Percentiles rank a stretch among this genome's conserved stretches.
Conservation (phyloP, 2,113 vertebrate genomes). For the Castor canadensis region DNA sequence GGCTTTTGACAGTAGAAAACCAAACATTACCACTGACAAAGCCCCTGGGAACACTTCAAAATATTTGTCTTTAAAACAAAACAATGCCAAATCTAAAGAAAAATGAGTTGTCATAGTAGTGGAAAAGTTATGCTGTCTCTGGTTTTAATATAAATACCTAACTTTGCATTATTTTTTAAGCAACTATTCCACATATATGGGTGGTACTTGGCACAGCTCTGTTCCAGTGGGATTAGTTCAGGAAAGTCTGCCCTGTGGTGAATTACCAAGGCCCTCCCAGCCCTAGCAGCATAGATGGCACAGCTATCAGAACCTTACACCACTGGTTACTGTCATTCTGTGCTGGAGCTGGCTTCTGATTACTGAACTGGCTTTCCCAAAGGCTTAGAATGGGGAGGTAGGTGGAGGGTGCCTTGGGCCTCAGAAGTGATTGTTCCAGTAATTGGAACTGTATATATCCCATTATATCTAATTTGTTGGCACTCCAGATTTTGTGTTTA, state of each 20-base stretch:
- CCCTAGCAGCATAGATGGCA: not conserved
- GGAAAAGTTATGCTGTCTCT: not conserved
- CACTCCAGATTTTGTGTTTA: not conserved
- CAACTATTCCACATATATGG: not conserved
- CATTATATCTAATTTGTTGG: constrained; percentile 49
- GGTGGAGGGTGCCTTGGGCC: not conserved
- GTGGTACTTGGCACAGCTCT: not conserved
- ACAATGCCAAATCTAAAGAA: not conserved
- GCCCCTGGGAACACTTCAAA: not conserved
- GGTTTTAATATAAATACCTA: not conserved
- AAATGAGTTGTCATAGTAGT: not conserved
- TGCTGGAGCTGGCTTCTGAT: not conserved
- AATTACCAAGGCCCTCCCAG: not conserved
- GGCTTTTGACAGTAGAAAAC: not conserved
- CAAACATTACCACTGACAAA: not conserved
- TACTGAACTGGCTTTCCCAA: constrained; percentile 23
- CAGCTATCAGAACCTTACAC: not conserved
- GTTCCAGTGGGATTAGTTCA: not conserved
- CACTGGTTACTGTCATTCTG: not conserved
- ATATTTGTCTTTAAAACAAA: not conserved
- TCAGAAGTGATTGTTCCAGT: constrained; percentile 35
- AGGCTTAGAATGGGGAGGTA: not conserved
- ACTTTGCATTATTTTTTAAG: constrained; percentile 28
- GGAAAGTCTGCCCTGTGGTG: not conserved
- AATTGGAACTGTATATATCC: constrained; percentile 47